These are phyloP conservation scores for Syndactyla subalaris DNA, from an alignment of 2,797 vertebrate genomes.

Conservation along the genomic window DNA sequence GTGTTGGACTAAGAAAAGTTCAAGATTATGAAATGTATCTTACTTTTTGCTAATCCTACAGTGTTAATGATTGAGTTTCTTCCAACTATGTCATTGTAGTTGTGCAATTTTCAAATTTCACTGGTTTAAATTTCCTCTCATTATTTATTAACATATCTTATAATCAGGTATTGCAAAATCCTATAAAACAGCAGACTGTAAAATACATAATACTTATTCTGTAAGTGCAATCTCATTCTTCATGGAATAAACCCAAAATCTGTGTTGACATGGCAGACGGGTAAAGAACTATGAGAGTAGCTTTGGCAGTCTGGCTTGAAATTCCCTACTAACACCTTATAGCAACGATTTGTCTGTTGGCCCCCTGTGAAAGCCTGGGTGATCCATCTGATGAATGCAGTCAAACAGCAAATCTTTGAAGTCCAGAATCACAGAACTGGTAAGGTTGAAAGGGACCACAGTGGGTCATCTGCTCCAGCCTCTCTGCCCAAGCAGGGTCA, in stretches of 20 bases:
- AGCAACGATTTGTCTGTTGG: background rate
- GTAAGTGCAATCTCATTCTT: background rate
- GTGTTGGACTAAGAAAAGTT: background rate
- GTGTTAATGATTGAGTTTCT: background rate
- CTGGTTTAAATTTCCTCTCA: background rate
- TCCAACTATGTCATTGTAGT: background rate
- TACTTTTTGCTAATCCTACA: background rate
- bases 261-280: background rate
- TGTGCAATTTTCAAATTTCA: conserved; percentile 27
- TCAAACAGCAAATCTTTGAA: background rate
- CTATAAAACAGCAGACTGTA: background rate
- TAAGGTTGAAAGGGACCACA: background rate
- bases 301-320: background rate
- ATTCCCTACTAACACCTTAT: background rate
- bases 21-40: background rate
- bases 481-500: background rate
- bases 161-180: conserved; percentile 15
- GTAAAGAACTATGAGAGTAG: background rate
- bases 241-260: background rate
- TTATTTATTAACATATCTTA: background rate
- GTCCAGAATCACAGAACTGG: background rate
- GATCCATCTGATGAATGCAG: background rate
- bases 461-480: background rate
- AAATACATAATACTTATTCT: background rate
- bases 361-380: background rate